Conservation (phyloP, 2,797 vertebrate species). For the Benthosema pterotum region DNA sequence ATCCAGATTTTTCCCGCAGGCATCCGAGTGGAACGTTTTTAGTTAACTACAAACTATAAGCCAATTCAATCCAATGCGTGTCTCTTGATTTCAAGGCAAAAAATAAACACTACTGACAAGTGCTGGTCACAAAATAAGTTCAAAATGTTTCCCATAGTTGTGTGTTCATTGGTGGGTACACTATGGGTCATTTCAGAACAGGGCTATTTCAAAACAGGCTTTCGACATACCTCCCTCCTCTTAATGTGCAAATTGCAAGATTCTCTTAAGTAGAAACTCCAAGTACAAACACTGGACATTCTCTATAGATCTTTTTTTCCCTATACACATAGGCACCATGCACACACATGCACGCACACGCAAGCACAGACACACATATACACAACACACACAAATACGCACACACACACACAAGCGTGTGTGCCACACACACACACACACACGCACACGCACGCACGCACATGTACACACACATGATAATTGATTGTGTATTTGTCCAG, state of each 20-base stretch:
- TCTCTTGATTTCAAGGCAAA: constrained; percentile 30
- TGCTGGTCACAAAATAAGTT: neutral
- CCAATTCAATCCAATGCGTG: constrained; percentile 21
- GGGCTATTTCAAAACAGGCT: constrained; percentile 63
- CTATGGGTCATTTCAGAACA: constrained; percentile 53
- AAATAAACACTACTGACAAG: no score
- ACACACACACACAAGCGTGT: constrained; percentile 49
- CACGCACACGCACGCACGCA: constrained; percentile 13
- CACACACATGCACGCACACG: constrained; percentile 11
- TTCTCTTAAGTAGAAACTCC: constrained; percentile 93
- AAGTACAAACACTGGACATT: constrained; percentile 91
- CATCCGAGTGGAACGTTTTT: no score
- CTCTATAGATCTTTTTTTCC: constrained; percentile 65
- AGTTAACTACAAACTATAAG: neutral
- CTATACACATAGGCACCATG: constrained; percentile 59
- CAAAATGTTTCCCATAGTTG: neutral
- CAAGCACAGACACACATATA: constrained; percentile 38
- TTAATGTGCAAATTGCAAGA: constrained; percentile 99
- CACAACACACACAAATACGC: constrained; percentile 47
- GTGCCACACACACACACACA: constrained; percentile 24
- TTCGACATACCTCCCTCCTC: constrained; percentile 80
- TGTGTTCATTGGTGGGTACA: constrained; percentile 50
- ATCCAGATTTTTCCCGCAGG: no score
- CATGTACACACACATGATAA: constrained; percentile 57
- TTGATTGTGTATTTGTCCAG: constrained; percentile 39